These are phyloP conservation scores for Drosophila austrosaltans DNA, from an alignment of 2,888 invertebrate species.

Conservation along the genomic window DNA sequence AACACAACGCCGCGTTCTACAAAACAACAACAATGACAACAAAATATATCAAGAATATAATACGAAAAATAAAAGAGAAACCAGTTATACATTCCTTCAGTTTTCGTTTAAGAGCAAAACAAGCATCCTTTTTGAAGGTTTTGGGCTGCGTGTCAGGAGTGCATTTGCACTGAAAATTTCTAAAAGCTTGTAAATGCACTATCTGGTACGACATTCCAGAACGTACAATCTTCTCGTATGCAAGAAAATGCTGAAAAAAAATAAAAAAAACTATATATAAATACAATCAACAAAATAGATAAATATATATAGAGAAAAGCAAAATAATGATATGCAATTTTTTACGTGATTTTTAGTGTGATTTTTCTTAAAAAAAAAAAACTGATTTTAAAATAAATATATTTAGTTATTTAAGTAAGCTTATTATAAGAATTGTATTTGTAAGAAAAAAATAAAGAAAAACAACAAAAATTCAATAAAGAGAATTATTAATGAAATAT, in stretches of 20 bases:
- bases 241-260: slow-evolving; percentile 53
- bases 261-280: slow-evolving; percentile 27
- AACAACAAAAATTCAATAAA: slow-evolving; percentile 8
- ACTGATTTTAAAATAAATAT: slow-evolving; percentile 29
- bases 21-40: not conserved
- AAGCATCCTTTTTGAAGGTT: slow-evolving; percentile 82
- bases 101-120: slow-evolving; percentile 21
- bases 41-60: slow-evolving; percentile 1
- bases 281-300: slow-evolving; percentile 22
- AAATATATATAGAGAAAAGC: slow-evolving; percentile 61
- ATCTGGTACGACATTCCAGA: slow-evolving; percentile 99
- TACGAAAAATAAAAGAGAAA: slow-evolving; percentile 2
- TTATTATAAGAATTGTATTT: slow-evolving; percentile 43
- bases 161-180: slow-evolving; percentile 93
- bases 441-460: not conserved
- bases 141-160: slow-evolving; percentile 98
- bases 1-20: not conserved
- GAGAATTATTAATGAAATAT: not conserved
- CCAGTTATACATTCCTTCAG: not conserved
- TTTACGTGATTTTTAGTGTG: slow-evolving; percentile 67
- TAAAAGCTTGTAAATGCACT: slow-evolving; percentile 98
- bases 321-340: slow-evolving; percentile 78
- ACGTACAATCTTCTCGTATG: slow-evolving; percentile 84
- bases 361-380: slow-evolving; percentile 21
- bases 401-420: slow-evolving; percentile 26